Percentiles rank a stretch among this genome's conserved stretches.
Evolutionary conservation across 1,140 invertebrate genomes (phyloP).

Genomic region (Fopius arisanus): DNA sequence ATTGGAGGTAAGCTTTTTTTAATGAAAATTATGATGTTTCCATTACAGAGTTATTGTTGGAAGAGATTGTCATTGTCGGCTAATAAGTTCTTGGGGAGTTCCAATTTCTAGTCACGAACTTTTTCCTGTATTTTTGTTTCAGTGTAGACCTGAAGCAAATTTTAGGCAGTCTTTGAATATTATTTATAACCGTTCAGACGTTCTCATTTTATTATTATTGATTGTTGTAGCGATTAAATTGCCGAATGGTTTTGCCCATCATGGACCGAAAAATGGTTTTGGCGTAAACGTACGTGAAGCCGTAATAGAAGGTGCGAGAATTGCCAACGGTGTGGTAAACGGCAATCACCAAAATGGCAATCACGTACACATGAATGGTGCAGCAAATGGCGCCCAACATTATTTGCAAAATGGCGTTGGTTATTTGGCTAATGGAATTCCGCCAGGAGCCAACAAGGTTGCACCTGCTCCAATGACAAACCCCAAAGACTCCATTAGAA

Average conservation of each 20-base stretch:
- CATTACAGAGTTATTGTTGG: not conserved
- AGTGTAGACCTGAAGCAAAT: no score
- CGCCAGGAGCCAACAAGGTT: constrained; percentile 45
- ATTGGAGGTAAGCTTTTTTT: not conserved
- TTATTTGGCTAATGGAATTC: constrained; percentile 50
- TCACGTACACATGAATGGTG: constrained; percentile 44
- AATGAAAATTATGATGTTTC: not conserved
- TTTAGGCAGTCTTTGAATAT: no score
- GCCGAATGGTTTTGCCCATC: not conserved
- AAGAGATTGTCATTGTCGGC: no score
- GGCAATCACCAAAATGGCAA: constrained; percentile 33
- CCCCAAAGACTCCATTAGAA: constrained; percentile 49
- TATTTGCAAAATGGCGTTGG: constrained; percentile 54
- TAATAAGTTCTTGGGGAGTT: no score
- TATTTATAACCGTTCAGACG: no score
- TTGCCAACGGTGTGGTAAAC: constrained; percentile 44
- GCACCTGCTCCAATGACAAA: constrained; percentile 41
- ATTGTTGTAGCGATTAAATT: constrained; percentile 11
- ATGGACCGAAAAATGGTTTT: not conserved
- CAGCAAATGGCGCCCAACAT: constrained; percentile 41
- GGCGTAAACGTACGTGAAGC: constrained; percentile 21
- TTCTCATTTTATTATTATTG: no score
- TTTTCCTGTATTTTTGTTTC: no score
- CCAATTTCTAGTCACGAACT: no score
- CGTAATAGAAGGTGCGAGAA: constrained; percentile 21